Percentiles rank a stretch among this genome's conserved stretches.
Evolutionary conservation across 1,140 invertebrate genomes (phyloP).

Genomic region (Zaprionus ornatus): DNA sequence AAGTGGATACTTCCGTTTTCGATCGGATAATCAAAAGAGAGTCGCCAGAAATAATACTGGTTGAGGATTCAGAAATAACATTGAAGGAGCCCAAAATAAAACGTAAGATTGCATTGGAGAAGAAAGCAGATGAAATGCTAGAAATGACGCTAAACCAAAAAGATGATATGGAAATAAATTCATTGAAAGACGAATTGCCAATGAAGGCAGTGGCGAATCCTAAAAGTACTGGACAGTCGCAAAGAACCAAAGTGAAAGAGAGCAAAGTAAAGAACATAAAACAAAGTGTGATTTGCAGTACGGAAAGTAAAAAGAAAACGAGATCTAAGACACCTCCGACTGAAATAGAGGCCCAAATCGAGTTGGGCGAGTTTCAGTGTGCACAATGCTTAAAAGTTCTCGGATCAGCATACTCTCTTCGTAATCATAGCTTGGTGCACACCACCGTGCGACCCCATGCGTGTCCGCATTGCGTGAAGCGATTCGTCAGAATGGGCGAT

Average conservation of each 20-base stretch:
- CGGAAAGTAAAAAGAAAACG: not conserved
- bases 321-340: not conserved
- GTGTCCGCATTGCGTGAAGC: not conserved
- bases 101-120: not conserved
- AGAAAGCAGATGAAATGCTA: not conserved
- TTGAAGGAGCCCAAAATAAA: not conserved
- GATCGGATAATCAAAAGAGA: not conserved
- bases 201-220: not conserved
- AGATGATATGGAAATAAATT: not conserved
- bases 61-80: not conserved
- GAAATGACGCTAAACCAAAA: not conserved
- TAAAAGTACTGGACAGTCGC: not conserved
- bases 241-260: not conserved
- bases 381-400: not conserved
- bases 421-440: not conserved
- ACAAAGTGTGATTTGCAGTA: not conserved
- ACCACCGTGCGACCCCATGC: not conserved
- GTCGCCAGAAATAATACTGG: not conserved
- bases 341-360: not conserved
- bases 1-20: too few species aligned
- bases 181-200: not conserved
- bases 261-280: not conserved
- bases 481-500: not conserved
- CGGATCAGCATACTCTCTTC: not conserved
- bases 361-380: not conserved